Percentiles rank a stretch among this genome's conserved stretches.
These are phyloP conservation scores for Oxyura jamaicensis DNA, from an alignment of 2,113 vertebrate genomes.

Conservation along the genomic window DNA sequence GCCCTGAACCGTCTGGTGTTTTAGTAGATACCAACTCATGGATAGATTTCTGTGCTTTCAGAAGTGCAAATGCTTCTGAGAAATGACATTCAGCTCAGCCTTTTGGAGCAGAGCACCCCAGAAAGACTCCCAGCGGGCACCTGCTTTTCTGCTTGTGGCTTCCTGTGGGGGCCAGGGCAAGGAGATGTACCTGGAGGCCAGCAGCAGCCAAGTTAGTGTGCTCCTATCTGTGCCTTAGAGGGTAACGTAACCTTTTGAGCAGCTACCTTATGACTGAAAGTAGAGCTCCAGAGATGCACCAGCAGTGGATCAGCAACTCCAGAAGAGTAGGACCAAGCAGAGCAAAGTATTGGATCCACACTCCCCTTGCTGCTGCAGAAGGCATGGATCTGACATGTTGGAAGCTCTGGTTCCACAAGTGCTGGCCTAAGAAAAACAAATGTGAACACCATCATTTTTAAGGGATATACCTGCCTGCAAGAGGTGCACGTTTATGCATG, in stretches of 20 bases:
- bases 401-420: constrained; percentile 78
- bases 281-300: neutral
- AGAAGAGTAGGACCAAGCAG: neutral
- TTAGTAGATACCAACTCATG: neutral
- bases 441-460: neutral
- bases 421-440: constrained; percentile 69
- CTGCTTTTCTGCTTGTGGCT: neutral
- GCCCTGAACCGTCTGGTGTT: neutral
- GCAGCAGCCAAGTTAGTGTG: neutral
- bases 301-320: neutral
- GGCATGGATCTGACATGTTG: constrained; percentile 79
- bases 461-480: neutral
- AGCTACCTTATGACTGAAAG: neutral
- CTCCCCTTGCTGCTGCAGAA: constrained; percentile 80
- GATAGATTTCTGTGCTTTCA: neutral
- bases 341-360: neutral
- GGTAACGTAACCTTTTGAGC: neutral
- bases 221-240: accelerated
- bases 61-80: neutral
- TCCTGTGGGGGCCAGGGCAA: neutral
- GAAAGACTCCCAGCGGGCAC: accelerated
- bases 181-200: neutral
- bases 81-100: neutral
- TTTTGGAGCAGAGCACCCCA: neutral
- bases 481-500: neutral